Evolutionary conservation across 2,888 invertebrate species (phyloP).

Genomic region (Kuschelorhynchus macadamiae): DNA sequence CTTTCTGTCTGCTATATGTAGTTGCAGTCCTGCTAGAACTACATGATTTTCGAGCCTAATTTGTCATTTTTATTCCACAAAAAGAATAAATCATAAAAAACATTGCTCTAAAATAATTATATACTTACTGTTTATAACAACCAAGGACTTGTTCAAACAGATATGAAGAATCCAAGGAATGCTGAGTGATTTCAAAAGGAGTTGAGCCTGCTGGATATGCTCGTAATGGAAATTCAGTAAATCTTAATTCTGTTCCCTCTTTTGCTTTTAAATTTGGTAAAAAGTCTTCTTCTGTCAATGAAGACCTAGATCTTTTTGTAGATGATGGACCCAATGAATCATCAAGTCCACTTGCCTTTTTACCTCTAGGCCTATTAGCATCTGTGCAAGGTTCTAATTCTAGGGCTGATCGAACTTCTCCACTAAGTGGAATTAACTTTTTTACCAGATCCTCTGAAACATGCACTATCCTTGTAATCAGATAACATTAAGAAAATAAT

Average conservation of each 20-base stretch:
- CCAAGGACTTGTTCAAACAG: conserved; percentile 76
- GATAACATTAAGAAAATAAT: neutral
- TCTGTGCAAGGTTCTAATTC: conserved; percentile 83
- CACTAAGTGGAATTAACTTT: conserved; percentile 80
- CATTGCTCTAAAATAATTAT: too few species aligned
- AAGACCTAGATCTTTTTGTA: conserved; percentile 65
- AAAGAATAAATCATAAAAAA: too few species aligned
- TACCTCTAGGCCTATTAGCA: conserved; percentile 70
- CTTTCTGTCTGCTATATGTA: too few species aligned
- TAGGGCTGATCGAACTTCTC: conserved; percentile 84
- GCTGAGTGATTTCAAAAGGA: conserved; percentile 88
- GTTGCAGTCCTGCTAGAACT: too few species aligned
- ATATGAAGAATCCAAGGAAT: conserved; percentile 87
- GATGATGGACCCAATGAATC: conserved; percentile 25
- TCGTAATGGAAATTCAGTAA: conserved; percentile 82
- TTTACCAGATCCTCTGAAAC: conserved; percentile 71
- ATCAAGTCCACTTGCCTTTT: neutral
- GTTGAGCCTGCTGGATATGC: conserved; percentile 84
- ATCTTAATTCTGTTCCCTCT: conserved; percentile 85
- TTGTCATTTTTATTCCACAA: too few species aligned
- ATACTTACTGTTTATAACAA: conserved; percentile 72
- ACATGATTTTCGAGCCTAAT: too few species aligned
- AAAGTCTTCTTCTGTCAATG: conserved; percentile 79
- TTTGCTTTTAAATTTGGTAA: conserved; percentile 87
- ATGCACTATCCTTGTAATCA: conserved; percentile 3